Conservation (phyloP, 1,140 invertebrate species). For the Caenorhabditis remanei region DNA sequence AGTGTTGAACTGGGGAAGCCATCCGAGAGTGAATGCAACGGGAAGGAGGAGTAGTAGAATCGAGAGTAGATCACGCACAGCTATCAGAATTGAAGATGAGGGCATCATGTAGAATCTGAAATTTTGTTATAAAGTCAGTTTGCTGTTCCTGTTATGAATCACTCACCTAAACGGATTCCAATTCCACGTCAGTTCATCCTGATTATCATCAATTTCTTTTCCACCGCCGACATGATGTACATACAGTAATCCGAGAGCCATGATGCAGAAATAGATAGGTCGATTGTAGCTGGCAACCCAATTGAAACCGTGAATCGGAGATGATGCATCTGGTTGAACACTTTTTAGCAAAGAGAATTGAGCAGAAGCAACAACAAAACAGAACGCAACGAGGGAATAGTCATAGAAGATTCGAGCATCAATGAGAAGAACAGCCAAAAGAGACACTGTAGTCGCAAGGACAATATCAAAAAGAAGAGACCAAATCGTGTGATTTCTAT, state of each 20-base stretch:
- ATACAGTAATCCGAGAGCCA: conserved; percentile 80
- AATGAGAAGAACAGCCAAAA: conserved; percentile 87
- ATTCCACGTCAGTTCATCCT: conserved; percentile 67
- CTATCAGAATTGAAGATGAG: conserved; percentile 61
- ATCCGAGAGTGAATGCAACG: conserved; percentile 79
- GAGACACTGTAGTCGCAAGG: conserved; percentile 88
- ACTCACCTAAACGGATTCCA: conserved; percentile 67
- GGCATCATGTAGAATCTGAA: conserved; percentile 26
- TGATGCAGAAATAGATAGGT: conserved; percentile 94
- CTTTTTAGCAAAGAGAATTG: conserved; percentile 98
- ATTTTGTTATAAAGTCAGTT: background rate
- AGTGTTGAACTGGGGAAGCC: conserved; percentile 87
- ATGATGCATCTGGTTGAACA: conserved; percentile 97
- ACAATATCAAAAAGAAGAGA: conserved; percentile 89
- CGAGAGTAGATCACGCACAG: conserved; percentile 77
- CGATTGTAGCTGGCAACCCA: conserved; percentile 91
- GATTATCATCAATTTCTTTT: conserved; percentile 46
- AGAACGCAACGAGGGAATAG: conserved; percentile 92
- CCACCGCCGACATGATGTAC: background rate
- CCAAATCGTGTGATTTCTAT: conserved; percentile 87
- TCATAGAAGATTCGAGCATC: conserved; percentile 90
- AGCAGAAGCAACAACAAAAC: conserved; percentile 91
- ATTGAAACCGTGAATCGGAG: conserved; percentile 94
- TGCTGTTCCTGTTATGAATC: too few relatives aligned
- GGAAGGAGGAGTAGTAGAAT: conserved; percentile 79